These are phyloP conservation scores for Trachurus trachurus DNA, from an alignment of 2,797 vertebrate genomes.

Conservation along the genomic window DNA sequence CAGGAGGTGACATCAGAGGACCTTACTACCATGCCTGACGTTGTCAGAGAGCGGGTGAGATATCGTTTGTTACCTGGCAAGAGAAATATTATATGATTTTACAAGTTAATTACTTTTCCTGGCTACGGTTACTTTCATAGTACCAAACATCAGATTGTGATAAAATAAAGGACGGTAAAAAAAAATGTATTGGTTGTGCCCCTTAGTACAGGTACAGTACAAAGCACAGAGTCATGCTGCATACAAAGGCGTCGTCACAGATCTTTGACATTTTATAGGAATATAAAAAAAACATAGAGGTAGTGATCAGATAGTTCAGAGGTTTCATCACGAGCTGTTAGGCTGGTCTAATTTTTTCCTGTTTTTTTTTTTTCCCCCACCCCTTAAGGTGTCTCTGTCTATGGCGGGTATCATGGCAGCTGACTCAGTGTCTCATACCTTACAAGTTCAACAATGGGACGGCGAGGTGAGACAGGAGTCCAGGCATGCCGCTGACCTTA, in stretches of 20 bases:
- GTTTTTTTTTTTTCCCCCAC: not conserved
- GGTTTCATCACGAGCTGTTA: not conserved
- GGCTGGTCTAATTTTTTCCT: conserved; percentile 25
- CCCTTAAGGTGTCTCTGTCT: conserved; percentile 91
- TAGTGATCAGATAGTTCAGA: not conserved
- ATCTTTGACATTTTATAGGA: not conserved
- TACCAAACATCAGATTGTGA: not conserved
- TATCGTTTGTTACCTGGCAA: not conserved
- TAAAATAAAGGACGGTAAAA: not conserved
- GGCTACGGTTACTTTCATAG: not conserved
- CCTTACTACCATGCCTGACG: conserved; percentile 90
- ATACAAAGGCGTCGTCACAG: not conserved
- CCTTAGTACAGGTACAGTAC: not conserved
- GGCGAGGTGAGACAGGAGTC: conserved; percentile 97
- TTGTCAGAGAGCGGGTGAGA: conserved; percentile 95
- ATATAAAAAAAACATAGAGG: not conserved
- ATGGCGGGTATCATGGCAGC: conserved; percentile 94
- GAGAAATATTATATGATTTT: not conserved
- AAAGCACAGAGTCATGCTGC: not conserved
- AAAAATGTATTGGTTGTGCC: not conserved
- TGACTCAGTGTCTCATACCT: conserved; percentile 94
- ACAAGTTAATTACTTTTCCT: not conserved
- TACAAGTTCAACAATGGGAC: conserved; percentile 99
- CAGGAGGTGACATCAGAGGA: conserved; percentile 94
- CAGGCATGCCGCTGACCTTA: conserved; percentile 92